Percentiles rank a stretch among this genome's conserved stretches.
Conservation (phyloP, 2,888 invertebrate species). For the Amiota communis region DNA sequence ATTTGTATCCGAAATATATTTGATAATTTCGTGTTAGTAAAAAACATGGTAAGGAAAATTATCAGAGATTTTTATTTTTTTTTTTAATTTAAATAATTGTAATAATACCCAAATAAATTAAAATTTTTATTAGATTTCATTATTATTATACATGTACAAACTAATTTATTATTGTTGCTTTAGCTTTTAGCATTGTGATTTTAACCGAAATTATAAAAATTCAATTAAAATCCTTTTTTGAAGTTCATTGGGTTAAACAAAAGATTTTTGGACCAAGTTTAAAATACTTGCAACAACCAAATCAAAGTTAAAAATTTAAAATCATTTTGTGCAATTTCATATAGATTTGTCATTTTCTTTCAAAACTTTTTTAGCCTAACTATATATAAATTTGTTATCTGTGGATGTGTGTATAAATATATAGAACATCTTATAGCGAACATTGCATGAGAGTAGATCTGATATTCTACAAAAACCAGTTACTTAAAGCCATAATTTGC, state of each 20-base stretch:
- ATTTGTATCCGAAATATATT: constrained; percentile 13
- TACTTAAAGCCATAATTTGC: constrained; percentile 30
- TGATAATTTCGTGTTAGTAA: constrained; percentile 23
- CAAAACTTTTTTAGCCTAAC: neutral
- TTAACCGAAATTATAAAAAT: constrained; percentile 10
- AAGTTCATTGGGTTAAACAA: too few species aligned
- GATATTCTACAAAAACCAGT: neutral
- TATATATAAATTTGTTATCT: constrained; percentile 1
- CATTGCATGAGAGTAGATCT: constrained; percentile 20
- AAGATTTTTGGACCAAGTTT: too few species aligned
- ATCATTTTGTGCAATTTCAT: too few species aligned
- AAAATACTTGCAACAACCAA: too few species aligned
- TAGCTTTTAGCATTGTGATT: too few species aligned
- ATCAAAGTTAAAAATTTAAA: too few species aligned
- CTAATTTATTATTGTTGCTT: too few species aligned
- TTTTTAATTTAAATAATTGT: neutral
- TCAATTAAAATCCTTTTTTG: too few species aligned
- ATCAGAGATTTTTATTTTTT: neutral
- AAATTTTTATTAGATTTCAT: neutral
- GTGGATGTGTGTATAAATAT: constrained; percentile 11
- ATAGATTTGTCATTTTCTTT: too few species aligned
- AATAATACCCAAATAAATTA: constrained; percentile 13
- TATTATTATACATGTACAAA: too few species aligned
- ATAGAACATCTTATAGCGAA: constrained; percentile 25
- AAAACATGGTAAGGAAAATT: too few species aligned